Base-by-base conservation (phyloP, 2,888 invertebrate genomes). In the Mythimna albipuncta region DNA sequence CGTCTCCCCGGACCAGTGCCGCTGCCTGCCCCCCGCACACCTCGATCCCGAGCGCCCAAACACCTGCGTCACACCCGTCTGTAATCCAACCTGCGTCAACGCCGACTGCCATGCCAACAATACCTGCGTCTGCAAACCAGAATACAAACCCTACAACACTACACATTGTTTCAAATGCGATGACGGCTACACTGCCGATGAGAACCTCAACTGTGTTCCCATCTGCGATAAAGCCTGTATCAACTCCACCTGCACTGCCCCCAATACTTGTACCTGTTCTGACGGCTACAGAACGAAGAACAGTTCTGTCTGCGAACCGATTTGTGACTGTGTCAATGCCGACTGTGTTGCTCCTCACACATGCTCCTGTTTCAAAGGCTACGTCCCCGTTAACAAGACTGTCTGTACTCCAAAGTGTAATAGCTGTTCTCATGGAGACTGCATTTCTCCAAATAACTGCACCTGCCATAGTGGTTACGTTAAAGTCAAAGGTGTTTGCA, bases 271-370 rank as follows among this genome's bases (percentile, higher is more conserved):
- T 72, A 72, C 83, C 10, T 94, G 94, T 73, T 47, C 83, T 19
- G 79, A 85, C 11, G 94, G 93, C 2, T 93, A 89, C 67, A 66
- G 26, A 32, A 73, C 64, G 4, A 73, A 77, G 61, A 89, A 90
- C 52, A 79, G 79, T 26, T 85, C 82, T 0, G 73, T 68, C 10
- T 93, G 93, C 52, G 84, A 87, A 69, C 90, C 92, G 0, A 75
- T 87, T n/a, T 97, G 97, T 76, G 82, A 88, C 0, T 97, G 97
- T 65, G 86, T 92, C 1, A 97, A 97, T 85, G 90, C 92, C 41
- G 91, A 92, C 2, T 95, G 95, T 75, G 72, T 83, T 5, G 88
- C 80, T 11, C 96, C 96, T 0, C 89, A 95, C 50, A 88, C 86
- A 2, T 97, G 97, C 61, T 87, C 93, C 38, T 97, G 97, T 78